phyloP scores from a whole-genome alignment of 2,113 vertebrate genomes.

The Hoplias malabaricus region DNA sequence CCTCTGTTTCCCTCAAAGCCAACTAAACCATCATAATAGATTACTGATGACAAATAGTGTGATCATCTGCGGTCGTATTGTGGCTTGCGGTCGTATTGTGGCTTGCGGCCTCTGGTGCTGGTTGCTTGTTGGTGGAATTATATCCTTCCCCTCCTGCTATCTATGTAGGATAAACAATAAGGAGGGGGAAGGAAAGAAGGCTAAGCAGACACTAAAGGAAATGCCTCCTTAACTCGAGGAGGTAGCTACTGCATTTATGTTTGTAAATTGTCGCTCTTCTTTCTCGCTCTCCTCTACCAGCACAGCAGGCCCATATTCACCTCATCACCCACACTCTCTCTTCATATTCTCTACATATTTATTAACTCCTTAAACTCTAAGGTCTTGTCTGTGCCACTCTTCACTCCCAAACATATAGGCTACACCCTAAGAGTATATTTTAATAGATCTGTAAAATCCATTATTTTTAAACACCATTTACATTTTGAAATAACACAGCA shows the following conservation, averaged over 20 bases:
- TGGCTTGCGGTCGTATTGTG: conserved; percentile 56
- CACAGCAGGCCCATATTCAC: conserved; percentile 24
- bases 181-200: conserved; percentile 39
- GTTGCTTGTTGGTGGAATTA: conserved; percentile 49
- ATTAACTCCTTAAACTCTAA: not conserved
- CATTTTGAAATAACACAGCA: no score
- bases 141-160: conserved; percentile 62
- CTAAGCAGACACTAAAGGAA: conserved; percentile 69
- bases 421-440: no score
- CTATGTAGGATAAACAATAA: conserved; percentile 67
- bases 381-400: not conserved
- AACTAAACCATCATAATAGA: conserved; percentile 58
- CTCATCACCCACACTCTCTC: conserved; percentile 5
- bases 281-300: conserved; percentile 39
- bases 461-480: no score
- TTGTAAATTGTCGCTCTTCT: conserved; percentile 55
- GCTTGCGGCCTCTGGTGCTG: conserved; percentile 28
- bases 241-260: conserved; percentile 60
- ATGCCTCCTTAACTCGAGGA: conserved; percentile 74
- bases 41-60: conserved; percentile 64
- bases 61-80: conserved; percentile 61
- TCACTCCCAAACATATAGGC: no score
- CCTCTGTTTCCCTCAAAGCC: conserved; percentile 38
- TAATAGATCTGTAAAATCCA: no score
- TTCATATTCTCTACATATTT: not conserved